A percentile compares a stretch with the other conserved stretches of the same genome.
These are phyloP conservation scores for Masticophis lateralis DNA, from an alignment of 2,797 vertebrate species.

Conservation along the genomic window DNA sequence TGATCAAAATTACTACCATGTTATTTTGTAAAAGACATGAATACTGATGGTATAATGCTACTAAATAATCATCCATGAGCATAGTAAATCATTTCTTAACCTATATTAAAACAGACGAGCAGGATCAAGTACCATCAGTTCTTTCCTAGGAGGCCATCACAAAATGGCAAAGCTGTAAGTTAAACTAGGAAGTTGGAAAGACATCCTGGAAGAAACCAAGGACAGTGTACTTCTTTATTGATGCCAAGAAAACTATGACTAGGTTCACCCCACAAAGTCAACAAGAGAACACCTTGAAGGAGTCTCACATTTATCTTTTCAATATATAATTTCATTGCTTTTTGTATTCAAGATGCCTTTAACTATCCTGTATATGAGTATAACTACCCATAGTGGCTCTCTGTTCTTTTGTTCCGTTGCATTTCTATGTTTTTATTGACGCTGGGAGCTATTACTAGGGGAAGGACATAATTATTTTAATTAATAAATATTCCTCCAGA, in stretches of 20 bases:
- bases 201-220: not conserved
- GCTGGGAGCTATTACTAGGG: not conserved
- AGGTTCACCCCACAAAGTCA: not conserved
- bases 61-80: not conserved
- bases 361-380: not conserved
- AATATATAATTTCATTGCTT: not conserved
- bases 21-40: not conserved
- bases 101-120: not conserved
- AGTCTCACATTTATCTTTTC: not conserved
- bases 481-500: not conserved
- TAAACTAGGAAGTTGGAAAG: not conserved
- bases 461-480: not conserved
- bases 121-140: not conserved
- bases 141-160: not conserved
- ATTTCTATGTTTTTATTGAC: not conserved
- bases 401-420: not conserved
- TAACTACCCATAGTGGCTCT: not conserved
- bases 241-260: not conserved
- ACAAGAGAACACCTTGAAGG: not conserved
- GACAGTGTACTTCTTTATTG: not conserved
- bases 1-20: not conserved
- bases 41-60: not conserved
- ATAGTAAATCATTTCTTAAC: not conserved
- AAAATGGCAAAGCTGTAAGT: not conserved
- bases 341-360: not conserved